Percentiles rank a stretch among this genome's conserved stretches.
Conservation (phyloP, 2,797 vertebrate species). For the Eurystomus glaucurus region DNA sequence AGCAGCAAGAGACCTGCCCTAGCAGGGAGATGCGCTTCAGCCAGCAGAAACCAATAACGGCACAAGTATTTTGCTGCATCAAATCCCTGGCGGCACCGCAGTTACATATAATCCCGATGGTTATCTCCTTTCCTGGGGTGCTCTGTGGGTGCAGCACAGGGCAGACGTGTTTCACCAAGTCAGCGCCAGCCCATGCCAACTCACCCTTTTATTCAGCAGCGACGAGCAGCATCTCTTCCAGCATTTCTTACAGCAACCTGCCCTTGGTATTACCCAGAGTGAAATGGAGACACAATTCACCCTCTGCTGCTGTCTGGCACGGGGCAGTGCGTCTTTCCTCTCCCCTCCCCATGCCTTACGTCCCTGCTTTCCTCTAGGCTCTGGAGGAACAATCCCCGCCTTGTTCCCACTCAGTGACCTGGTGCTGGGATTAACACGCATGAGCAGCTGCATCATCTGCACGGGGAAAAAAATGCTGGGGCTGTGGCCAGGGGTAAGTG, state of each 20-base stretch:
- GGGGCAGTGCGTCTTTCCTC: neutral
- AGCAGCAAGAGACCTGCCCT: neutral
- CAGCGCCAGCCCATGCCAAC: neutral
- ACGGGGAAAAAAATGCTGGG: neutral
- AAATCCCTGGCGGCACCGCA: neutral
- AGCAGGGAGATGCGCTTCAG: neutral
- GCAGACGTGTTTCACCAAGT: neutral
- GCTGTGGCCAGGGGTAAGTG: fast-evolving
- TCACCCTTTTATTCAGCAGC: neutral
- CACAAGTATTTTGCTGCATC: neutral
- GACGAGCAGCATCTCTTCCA: neutral
- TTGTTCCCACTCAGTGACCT: conserved; percentile 65
- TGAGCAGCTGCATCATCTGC: neutral
- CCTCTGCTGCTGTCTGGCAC: neutral
- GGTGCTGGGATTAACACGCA: neutral
- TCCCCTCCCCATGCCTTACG: neutral
- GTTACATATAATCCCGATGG: neutral
- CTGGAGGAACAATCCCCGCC: conserved; percentile 33
- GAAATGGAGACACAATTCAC: fast-evolving
- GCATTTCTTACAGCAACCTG: neutral
- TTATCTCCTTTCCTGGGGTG: conserved; percentile 15
- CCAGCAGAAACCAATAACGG: neutral
- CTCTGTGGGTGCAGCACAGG: conserved; percentile 6
- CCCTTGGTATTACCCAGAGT: neutral
- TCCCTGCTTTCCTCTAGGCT: neutral